Conservation (phyloP, 2,797 vertebrate species). For the Lateolabrax maculatus region DNA sequence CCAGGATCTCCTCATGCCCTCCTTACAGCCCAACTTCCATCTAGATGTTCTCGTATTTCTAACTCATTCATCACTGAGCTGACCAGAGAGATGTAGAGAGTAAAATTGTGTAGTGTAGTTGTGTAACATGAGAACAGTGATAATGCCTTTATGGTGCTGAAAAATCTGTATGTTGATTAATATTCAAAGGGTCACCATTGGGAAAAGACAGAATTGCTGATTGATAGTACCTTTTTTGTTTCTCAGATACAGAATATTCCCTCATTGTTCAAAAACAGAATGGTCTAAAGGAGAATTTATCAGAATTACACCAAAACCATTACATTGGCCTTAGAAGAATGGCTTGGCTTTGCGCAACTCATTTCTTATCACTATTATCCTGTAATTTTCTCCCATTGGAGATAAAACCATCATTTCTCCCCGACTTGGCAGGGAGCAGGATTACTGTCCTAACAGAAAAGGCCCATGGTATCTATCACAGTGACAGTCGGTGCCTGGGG, state of each 20-base stretch:
- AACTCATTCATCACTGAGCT: slow-evolving; percentile 45
- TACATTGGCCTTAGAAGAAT: not conserved
- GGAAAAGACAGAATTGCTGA: not conserved
- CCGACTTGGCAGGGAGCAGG: slow-evolving; percentile 32
- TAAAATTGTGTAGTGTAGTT: slow-evolving; percentile 8
- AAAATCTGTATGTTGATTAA: slow-evolving; percentile 6
- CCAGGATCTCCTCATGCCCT: slow-evolving; percentile 56
- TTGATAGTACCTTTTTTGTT: not conserved
- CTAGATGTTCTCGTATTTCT: slow-evolving; percentile 8
- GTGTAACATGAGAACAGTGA: slow-evolving; percentile 12
- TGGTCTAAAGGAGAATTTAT: not conserved
- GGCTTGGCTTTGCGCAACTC: not conserved
- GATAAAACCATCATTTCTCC: slow-evolving; percentile 46
- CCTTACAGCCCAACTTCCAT: slow-evolving; percentile 34
- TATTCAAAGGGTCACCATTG: not conserved
- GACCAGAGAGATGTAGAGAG: slow-evolving; percentile 1
- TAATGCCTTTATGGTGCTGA: slow-evolving; percentile 8
- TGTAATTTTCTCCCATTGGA: not conserved
- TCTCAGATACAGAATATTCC: not conserved
- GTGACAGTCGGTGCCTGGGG: slow-evolving; percentile 37
- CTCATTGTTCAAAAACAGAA: not conserved
- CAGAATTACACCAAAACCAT: not conserved
- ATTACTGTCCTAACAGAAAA: slow-evolving; percentile 45
- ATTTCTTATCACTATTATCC: not conserved
- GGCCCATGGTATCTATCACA: slow-evolving; percentile 44